Percentiles rank a stretch among this genome's conserved stretches.
Evolutionary conservation across 1,140 invertebrate species (phyloP).

Genomic region (Aradophagus sp.): DNA sequence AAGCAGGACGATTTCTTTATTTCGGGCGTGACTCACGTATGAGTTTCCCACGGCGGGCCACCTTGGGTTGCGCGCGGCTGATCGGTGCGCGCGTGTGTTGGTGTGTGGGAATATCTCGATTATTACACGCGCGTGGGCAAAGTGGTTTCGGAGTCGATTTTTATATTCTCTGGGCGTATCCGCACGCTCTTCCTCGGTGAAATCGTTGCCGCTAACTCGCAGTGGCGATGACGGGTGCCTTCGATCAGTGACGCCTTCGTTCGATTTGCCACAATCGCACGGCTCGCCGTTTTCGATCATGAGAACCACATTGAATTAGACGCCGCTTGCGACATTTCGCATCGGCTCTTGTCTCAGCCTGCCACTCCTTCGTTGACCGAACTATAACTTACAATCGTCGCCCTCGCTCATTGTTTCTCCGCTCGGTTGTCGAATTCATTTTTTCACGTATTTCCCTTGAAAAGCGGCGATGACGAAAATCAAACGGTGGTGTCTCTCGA

Average conservation of each 20-base stretch:
- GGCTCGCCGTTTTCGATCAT: constrained; percentile 37
- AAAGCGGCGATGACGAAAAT: no score
- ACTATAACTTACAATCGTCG: background rate
- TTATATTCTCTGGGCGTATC: constrained; percentile 69
- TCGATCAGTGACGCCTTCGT: constrained; percentile 53
- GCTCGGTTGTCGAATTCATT: no score
- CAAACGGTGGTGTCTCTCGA: constrained; percentile 19
- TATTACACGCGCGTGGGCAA: constrained; percentile 71
- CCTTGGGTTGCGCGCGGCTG: constrained; percentile 41
- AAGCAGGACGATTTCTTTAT: constrained; percentile 55
- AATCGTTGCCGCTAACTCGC: constrained; percentile 36
- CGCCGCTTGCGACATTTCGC: constrained; percentile 37
- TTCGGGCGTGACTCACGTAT: constrained; percentile 69
- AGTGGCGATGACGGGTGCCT: constrained; percentile 54
- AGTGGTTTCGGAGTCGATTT: constrained; percentile 64
- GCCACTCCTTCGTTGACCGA: background rate
- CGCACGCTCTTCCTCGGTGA: constrained; percentile 41
- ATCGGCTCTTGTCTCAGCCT: constrained; percentile 10
- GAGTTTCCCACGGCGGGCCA: constrained; percentile 73
- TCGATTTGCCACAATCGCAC: constrained; percentile 45
- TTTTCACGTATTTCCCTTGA: no score
- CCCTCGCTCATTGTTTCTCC: constrained; percentile 5
- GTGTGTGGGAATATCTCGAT: constrained; percentile 72
- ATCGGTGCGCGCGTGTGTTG: constrained; percentile 35
- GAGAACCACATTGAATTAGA: constrained; percentile 39